A percentile compares a stretch with the other conserved stretches of the same genome.
These are phyloP conservation scores for Eupsilia transversa DNA, from an alignment of 2,888 invertebrate species.

Conservation along the genomic window DNA sequence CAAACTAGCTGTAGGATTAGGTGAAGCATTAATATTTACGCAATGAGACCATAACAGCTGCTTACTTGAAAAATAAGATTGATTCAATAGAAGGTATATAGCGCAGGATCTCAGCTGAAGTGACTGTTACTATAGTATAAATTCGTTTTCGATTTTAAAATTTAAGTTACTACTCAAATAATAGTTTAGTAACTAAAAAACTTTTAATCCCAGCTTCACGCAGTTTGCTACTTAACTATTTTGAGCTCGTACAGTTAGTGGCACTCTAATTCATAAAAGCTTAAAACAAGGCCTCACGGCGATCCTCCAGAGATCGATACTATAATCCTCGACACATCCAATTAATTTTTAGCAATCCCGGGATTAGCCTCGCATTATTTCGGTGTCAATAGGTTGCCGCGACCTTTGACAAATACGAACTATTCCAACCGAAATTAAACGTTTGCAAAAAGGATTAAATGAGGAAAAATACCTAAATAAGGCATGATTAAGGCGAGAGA, in stretches of 20 bases:
- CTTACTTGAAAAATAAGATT: too few relatives aligned
- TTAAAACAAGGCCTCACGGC: conserved; percentile 11
- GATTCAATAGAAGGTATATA: too few relatives aligned
- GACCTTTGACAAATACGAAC: background rate
- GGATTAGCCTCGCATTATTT: conserved; percentile 25
- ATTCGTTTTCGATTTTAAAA: too few relatives aligned
- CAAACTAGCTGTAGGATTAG: too few relatives aligned
- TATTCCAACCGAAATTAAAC: background rate
- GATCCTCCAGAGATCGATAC: conserved; percentile 20
- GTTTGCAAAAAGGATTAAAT: background rate
- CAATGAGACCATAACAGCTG: too few relatives aligned
- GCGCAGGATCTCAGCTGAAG: too few relatives aligned
- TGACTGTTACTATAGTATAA: too few relatives aligned
- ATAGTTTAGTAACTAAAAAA: background rate
- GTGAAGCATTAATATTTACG: too few relatives aligned
- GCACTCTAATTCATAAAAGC: background rate
- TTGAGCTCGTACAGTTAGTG: background rate
- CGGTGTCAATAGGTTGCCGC: conserved; percentile 6
- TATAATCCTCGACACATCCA: conserved; percentile 32
- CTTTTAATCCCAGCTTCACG: background rate
- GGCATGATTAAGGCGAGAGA: too few relatives aligned
- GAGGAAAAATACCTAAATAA: background rate
- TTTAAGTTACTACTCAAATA: too few relatives aligned
- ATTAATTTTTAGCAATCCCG: conserved; percentile 36
- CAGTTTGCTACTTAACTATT: background rate